A percentile compares a stretch with the other conserved stretches of the same genome.
These are phyloP conservation scores for Tribolium freemani DNA, from an alignment of 2,888 invertebrate genomes.

Conservation along the genomic window DNA sequence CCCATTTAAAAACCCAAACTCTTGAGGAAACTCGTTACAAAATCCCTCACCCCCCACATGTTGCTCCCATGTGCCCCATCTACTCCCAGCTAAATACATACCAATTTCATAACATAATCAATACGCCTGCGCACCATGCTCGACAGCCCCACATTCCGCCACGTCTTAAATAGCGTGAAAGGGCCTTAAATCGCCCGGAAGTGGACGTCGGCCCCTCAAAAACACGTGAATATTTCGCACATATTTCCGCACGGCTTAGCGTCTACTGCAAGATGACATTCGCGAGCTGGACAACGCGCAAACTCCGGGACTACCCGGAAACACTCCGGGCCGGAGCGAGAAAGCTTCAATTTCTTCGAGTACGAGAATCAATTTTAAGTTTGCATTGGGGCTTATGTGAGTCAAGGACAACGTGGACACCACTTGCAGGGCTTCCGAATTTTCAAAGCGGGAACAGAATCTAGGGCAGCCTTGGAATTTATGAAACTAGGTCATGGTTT, in stretches of 20 bases:
- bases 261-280: constrained; percentile 63
- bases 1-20: background rate
- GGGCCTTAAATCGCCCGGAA: constrained; percentile 14
- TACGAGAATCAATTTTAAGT: constrained; percentile 42
- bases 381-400: constrained; percentile 9
- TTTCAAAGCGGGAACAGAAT: constrained; percentile 1
- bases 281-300: constrained; percentile 56
- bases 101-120: constrained; percentile 61
- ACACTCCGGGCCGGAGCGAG: constrained; percentile 52
- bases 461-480: background rate
- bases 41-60: constrained; percentile 16
- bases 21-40: background rate
- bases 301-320: constrained; percentile 54
- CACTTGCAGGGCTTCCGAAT: background rate
- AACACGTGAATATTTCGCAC: constrained; percentile 49
- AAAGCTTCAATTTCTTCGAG: constrained; percentile 28
- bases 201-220: background rate
- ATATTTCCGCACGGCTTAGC: constrained; percentile 59
- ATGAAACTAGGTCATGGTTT: background rate
- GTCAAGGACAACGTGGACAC: constrained; percentile 24
- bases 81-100: constrained; percentile 54
- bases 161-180: constrained; percentile 24
- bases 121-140: constrained; percentile 61
- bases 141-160: constrained; percentile 4
- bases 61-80: constrained; percentile 20